These are phyloP conservation scores for Synergus umbraculus DNA, from an alignment of 2,888 invertebrate species.

Conservation along the genomic window DNA sequence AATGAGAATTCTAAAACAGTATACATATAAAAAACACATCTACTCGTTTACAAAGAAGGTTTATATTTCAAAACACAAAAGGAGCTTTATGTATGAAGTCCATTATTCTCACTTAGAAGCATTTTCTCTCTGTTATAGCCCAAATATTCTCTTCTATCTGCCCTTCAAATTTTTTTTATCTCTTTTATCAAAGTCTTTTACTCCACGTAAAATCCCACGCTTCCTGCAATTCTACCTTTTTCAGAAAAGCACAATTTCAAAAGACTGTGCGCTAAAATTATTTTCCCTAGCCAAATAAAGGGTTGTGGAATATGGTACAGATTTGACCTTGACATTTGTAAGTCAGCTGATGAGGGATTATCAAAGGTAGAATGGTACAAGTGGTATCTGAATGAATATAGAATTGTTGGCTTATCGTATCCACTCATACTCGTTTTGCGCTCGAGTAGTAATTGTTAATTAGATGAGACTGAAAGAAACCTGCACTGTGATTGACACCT, in stretches of 20 bases:
- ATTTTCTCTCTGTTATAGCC: background rate
- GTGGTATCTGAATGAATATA: background rate
- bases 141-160: background rate
- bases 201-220: background rate
- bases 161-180: background rate
- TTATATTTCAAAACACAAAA: background rate
- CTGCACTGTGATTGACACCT: constrained; percentile 62
- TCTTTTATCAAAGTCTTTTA: no score
- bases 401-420: background rate
- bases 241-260: background rate
- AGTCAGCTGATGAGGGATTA: background rate
- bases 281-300: no score
- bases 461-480: constrained; percentile 66
- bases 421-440: background rate
- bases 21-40: background rate
- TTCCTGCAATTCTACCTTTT: background rate
- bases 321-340: background rate
- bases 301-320: background rate
- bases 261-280: background rate
- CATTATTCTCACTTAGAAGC: background rate
- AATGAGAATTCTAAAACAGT: background rate
- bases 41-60: background rate
- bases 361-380: background rate
- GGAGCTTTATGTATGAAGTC: background rate
- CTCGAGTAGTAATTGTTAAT: constrained; percentile 51